Percentiles rank a stretch among this genome's conserved stretches.
These are phyloP conservation scores for Micropoecilia bifurca DNA, from an alignment of 2,797 vertebrate genomes.

Conservation along the genomic window DNA sequence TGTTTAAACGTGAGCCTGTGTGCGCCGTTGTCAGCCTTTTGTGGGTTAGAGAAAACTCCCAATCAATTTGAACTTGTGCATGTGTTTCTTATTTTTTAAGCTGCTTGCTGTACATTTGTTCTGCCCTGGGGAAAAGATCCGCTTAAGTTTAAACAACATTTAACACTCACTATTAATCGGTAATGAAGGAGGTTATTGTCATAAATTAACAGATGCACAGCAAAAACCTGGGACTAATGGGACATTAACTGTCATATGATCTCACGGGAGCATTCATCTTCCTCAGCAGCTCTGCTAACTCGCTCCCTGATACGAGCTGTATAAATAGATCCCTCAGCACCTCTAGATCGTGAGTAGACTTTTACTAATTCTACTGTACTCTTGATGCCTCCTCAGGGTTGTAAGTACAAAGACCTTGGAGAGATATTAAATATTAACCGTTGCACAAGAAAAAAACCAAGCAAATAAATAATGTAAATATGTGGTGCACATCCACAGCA, in stretches of 20 bases:
- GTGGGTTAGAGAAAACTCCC: not conserved
- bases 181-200: not conserved
- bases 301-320: not conserved
- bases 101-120: not conserved
- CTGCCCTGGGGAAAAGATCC: not conserved
- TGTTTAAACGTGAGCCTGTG: not conserved
- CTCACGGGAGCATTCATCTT: slow-evolving; percentile 8
- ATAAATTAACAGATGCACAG: not conserved
- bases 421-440: slow-evolving; percentile 57
- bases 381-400: slow-evolving; percentile 36
- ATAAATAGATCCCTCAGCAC: slow-evolving; percentile 12
- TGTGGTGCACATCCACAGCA: slow-evolving; percentile 3
- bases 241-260: slow-evolving; percentile 10
- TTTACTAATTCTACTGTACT: slow-evolving; percentile 28
- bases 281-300: slow-evolving; percentile 3
- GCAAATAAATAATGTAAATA: slow-evolving; percentile 64
- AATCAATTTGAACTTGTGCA: not conserved
- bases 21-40: not conserved
- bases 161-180: not conserved
- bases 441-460: slow-evolving; percentile 40
- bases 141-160: not conserved
- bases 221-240: not conserved
- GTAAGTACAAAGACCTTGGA: slow-evolving; percentile 42
- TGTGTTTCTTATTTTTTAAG: not conserved
- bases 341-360: not conserved